A percentile compares a stretch with the other conserved stretches of the same genome.
Evolutionary conservation across 2,888 invertebrate genomes (phyloP).

Genomic region (Acrobasis suavella): DNA sequence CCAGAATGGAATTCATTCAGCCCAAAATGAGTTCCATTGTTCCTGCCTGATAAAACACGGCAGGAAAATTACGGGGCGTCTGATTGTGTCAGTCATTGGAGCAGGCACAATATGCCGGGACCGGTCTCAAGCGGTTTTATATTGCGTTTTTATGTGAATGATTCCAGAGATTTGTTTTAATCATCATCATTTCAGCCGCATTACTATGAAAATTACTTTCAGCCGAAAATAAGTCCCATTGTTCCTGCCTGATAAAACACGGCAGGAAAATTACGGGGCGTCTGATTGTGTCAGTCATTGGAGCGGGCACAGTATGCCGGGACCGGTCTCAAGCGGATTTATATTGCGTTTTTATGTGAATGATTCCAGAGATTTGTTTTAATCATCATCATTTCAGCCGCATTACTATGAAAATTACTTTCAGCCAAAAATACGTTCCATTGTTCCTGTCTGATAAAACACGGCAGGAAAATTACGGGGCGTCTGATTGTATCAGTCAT

Average conservation of each 20-base stretch:
- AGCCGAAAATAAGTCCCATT: no score
- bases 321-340: neutral
- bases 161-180: neutral
- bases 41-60: constrained; percentile 68
- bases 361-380: neutral
- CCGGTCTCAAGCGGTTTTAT: constrained; percentile 28
- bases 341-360: neutral
- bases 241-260: no score
- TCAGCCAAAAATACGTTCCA: constrained; percentile 73
- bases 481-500: constrained; percentile 62
- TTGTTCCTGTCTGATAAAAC: constrained; percentile 73
- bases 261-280: constrained; percentile 54
- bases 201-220: no score
- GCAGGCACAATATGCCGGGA: constrained; percentile 61
- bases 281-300: constrained; percentile 63
- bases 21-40: constrained; percentile 75
- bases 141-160: neutral
- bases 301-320: constrained; percentile 37
- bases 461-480: constrained; percentile 76
- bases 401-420: constrained; percentile 41
- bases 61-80: constrained; percentile 74
- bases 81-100: constrained; percentile 64
- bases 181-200: no score
- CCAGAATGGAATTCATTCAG: constrained; percentile 74
- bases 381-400: no score